Evolutionary conservation across 2,113 vertebrate species (phyloP), one percentile per base, ranked within the genome.

Genomic region (Cathartes aura): DNA sequence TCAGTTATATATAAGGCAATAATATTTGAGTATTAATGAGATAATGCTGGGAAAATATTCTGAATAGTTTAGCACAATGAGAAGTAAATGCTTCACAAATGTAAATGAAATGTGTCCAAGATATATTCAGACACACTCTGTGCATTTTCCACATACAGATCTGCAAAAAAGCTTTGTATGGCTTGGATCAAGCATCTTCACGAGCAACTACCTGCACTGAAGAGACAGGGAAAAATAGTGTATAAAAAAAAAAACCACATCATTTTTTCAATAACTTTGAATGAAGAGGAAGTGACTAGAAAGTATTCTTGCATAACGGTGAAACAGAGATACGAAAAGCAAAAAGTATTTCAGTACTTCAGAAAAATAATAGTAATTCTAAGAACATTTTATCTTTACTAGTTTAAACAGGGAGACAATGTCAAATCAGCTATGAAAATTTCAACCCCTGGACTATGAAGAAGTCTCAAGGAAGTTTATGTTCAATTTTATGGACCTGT

Each of bases 21-120:
- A 75, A 72, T 80, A 79, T 72, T 76, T 79, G 75, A 92, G 36
- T 72, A 93, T 76, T 86, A 83, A 86, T 86, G 24, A 86, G 34
- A 43, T n/a, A 87, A 92, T 0, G 1, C 42, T 73, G 17, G 19
- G 59, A 66, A 95, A 94, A 75, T 38, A 66, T 29, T 50, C 40
- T 42, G 42, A 81, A 83, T 19, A 52, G 24, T 32, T 71, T 27
- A 52, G 9, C 20, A 85, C 21, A 92, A 34, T 40, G 7, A 59
- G 34, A 90, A 80, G 38, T 4, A 80, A 90, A 67, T 32, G 5
- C 26, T 89, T 76, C 45, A 76, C 13, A 89, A 66, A 76, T 19
- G 68, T 6, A 81, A 90, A 68, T 29, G 9, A 80, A 30, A 60
- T 9, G 3, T 16, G 17, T 47, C 19, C 43, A 71, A 42, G 16